Evolutionary conservation across 2,797 vertebrate genomes (phyloP).

Genomic region (Pseudomugil tenellus): DNA sequence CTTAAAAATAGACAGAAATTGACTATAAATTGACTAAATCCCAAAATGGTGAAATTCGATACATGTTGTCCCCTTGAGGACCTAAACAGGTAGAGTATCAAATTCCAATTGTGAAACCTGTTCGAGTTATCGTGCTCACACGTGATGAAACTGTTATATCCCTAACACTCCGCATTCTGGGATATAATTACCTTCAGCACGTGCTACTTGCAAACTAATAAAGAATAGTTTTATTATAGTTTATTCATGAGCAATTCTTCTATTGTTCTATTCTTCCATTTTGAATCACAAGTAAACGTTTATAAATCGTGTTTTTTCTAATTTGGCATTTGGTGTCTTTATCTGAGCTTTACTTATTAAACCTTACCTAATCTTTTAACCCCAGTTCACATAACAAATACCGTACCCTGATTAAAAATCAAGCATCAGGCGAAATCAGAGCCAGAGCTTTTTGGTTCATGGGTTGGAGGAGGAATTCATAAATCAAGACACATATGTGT

Average conservation of each 20-base stretch:
- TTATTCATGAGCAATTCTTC: neutral
- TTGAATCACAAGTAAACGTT: neutral
- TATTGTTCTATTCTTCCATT: neutral
- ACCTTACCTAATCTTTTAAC: conserved; percentile 10
- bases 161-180: too few species aligned
- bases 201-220: neutral
- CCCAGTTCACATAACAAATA: neutral
- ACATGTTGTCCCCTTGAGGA: too few species aligned
- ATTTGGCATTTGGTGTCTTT: neutral
- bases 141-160: too few species aligned
- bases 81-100: too few species aligned
- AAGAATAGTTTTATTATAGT: neutral
- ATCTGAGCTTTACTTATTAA: neutral
- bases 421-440: neutral
- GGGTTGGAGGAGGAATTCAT: neutral
- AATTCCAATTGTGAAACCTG: too few species aligned
- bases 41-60: too few species aligned
- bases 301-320: neutral
- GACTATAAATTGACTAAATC: too few species aligned
- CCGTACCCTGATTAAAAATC: neutral
- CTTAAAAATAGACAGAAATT: too few species aligned
- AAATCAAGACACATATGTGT: neutral
- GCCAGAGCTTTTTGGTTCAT: neutral
- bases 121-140: too few species aligned
- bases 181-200: neutral